phyloP scores from a whole-genome alignment of 1,140 invertebrate species.

The Panulirus ornatus region DNA sequence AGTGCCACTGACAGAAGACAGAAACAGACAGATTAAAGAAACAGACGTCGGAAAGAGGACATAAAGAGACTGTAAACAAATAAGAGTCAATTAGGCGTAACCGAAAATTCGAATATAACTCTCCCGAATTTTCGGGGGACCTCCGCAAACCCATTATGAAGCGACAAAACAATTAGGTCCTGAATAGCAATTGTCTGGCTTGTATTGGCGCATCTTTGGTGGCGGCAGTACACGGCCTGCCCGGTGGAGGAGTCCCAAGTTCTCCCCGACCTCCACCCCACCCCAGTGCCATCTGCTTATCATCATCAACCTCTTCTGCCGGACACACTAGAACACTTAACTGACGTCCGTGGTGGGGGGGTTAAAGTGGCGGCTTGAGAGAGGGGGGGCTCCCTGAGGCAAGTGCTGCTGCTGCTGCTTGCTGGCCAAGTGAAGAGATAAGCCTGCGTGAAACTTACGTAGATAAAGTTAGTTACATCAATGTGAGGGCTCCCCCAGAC shows the following conservation, averaged over 20 bases:
- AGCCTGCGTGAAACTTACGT: slow-evolving; percentile 1
- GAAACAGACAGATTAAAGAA: no score
- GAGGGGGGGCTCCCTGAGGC: not conserved
- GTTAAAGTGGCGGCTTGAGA: no score
- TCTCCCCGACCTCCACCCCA: not conserved
- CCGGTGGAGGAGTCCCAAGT: not conserved
- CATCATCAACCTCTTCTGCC: not conserved
- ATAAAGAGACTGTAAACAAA: no score
- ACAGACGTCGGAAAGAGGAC: no score
- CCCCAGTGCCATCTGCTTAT: not conserved
- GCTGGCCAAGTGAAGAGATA: not conserved
- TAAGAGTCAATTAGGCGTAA: no score
- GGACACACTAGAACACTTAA: not conserved
- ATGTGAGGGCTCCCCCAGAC: slow-evolving; percentile 22
- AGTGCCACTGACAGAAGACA: no score
- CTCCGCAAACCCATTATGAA: not conserved
- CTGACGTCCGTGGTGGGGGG: no score
- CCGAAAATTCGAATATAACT: no score
- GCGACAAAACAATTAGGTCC: slow-evolving; percentile 34
- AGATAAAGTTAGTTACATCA: slow-evolving; percentile 57
- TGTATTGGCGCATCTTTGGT: slow-evolving; percentile 16
- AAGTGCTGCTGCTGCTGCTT: not conserved
- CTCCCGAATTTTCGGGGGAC: not conserved
- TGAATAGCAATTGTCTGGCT: slow-evolving; percentile 15
- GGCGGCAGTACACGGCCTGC: no score